Base-by-base conservation (phyloP, 1,140 invertebrate species). In the Diuraphis noxia region DNA sequence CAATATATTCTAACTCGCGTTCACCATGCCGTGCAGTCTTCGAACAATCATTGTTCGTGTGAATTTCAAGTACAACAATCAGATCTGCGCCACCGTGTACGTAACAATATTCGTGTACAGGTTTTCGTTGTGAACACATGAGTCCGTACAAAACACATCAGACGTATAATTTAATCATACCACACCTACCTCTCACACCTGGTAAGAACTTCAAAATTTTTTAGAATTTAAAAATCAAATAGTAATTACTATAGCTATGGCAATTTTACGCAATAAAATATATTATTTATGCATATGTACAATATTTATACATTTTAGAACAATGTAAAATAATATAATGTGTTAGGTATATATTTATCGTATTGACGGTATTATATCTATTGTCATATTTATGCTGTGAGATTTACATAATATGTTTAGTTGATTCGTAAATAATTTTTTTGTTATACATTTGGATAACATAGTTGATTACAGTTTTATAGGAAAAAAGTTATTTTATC, bases 301-400 rank as follows among this genome's bases (percentile, higher is more conserved):
- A n/a, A n/a, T 72, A 72, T 10, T 30, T n/a, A 72, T n/a, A 72
- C 1, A 72, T 72, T 17, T 72, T 72, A 72, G 56, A 72, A 72
- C 56, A n/a, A n/a, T 72, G 56, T 72, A n/a, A 72, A 72, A 72
- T n/a, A 72, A 72, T 72, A 72, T 72, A 72, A 72, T 72, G 34
- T 72, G n/a, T 56, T 56, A n/a, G n/a, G n/a, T n/a, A 0, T 56
- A 30, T 30, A 56, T 56, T 72, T n/a, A 34, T n/a, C 10, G 56
- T n/a, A n/a, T 72, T 72, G 23, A 72, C n/a, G 30, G 30, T n/a
- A 63, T 0, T 13, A 0, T n/a, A n/a, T 63, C 10, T 46, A 19
- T n/a, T 13, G 56, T n/a, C n/a, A n/a, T 72, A 72, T 72, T 72
- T 63, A 72, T n/a, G 17, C 13, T 6, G 30, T n/a, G 56, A 72